phyloP scores from a whole-genome alignment of 2,888 invertebrate species.

The Athetis lepigone region DNA sequence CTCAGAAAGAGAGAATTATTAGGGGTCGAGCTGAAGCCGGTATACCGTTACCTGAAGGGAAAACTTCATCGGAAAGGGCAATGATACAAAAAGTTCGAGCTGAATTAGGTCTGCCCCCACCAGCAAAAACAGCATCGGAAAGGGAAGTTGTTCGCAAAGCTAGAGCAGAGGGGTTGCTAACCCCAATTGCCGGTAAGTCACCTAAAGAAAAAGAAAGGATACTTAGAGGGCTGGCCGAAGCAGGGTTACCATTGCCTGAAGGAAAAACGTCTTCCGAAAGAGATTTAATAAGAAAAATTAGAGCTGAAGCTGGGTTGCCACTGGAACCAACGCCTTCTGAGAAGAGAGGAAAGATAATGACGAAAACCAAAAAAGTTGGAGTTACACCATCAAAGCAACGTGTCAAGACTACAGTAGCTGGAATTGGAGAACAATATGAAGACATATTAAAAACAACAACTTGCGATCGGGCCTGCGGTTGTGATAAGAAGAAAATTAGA shows the following conservation, averaged over 20 bases:
- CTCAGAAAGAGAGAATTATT: conserved; percentile 42
- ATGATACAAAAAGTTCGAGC: conserved; percentile 44
- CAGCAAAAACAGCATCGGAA: conserved; percentile 68
- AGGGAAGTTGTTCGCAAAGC: conserved; percentile 68
- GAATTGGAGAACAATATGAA: conserved; percentile 69
- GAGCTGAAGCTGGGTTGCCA: conserved; percentile 62
- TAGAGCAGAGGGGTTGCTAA: conserved; percentile 70
- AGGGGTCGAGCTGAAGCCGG: conserved; percentile 36
- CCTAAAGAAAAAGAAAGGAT: conserved; percentile 70
- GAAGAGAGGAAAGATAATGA: conserved; percentile 68
- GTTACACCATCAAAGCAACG: conserved; percentile 45
- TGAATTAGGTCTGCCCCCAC: conserved; percentile 64
- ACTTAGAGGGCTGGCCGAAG: conserved; percentile 68
- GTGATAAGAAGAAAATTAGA: conserved; percentile 81
- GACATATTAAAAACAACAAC: conserved; percentile 77
- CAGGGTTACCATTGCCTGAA: conserved; percentile 74
- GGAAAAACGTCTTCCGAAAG: conserved; percentile 74
- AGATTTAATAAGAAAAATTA: conserved; percentile 67
- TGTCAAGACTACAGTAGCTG: conserved; percentile 49
- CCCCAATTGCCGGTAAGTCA: conserved; percentile 71
- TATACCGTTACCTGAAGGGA: conserved; percentile 45
- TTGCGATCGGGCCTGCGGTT: conserved; percentile 80
- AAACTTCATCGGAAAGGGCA: conserved; percentile 40
- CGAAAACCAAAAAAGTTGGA: conserved; percentile 13
- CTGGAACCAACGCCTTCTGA: conserved; percentile 69